phyloP scores from a whole-genome alignment of 2,113 vertebrate genomes.

The Parus major region DNA sequence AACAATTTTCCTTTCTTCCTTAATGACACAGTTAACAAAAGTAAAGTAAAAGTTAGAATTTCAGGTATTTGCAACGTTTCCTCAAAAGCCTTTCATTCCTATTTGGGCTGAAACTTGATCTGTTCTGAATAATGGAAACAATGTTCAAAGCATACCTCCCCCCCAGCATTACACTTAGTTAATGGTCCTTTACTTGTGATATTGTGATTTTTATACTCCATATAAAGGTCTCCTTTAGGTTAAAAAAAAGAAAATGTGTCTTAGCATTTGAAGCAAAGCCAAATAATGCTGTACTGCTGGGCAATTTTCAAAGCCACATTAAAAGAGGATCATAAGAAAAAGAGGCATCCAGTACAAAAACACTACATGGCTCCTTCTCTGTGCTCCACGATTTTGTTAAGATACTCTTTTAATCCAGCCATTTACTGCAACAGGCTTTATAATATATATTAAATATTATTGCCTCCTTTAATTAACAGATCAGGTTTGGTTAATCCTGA shows the following conservation, averaged over 20 bases:
- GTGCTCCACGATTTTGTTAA: not conserved
- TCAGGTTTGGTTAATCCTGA: not conserved
- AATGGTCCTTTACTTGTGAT: slow-evolving; percentile 33
- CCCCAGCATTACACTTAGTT: slow-evolving; percentile 4
- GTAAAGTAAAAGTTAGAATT: not conserved
- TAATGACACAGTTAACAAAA: slow-evolving; percentile 5
- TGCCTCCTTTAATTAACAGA: not conserved
- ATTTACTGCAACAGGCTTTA: slow-evolving; percentile 16
- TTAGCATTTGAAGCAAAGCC: slow-evolving; percentile 52
- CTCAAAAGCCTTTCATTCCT: slow-evolving; percentile 31
- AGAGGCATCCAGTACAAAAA: slow-evolving; percentile 24
- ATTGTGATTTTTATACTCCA: not conserved
- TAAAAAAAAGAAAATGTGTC: not conserved
- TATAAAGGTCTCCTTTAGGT: slow-evolving; percentile 2
- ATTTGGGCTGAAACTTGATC: not conserved
- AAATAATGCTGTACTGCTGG: slow-evolving; percentile 59
- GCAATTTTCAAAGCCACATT: slow-evolving; percentile 37
- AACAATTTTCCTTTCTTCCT: slow-evolving; percentile 18
- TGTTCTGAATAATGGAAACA: slow-evolving; percentile 37
- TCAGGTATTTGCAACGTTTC: slow-evolving; percentile 4
- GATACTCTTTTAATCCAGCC: not conserved
- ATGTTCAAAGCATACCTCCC: slow-evolving; percentile 31
- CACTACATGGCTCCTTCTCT: slow-evolving; percentile 44
- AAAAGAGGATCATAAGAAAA: slow-evolving; percentile 8
- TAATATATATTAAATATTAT: slow-evolving; percentile 14